Evolutionary conservation across 2,888 invertebrate species (phyloP).

Genomic region (Spicauda simplicius): DNA sequence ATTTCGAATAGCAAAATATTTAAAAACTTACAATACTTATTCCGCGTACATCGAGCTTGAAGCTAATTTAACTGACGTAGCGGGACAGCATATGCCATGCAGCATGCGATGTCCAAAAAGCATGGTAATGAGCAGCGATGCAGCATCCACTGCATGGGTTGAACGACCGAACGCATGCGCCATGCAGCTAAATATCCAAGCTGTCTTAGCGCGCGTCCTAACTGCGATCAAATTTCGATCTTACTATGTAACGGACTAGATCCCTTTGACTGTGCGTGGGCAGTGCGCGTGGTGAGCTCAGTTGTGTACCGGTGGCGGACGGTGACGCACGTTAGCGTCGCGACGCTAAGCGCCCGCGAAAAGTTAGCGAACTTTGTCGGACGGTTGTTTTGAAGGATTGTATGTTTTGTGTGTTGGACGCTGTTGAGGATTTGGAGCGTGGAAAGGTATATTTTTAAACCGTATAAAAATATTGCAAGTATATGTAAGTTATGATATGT

Average conservation of each 20-base stretch:
- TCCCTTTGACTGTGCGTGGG: slow-evolving; percentile 63
- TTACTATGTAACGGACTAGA: slow-evolving; percentile 77
- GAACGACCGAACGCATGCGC: slow-evolving; percentile 75
- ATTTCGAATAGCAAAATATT: not conserved
- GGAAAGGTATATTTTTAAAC: slow-evolving; percentile 14
- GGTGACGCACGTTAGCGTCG: slow-evolving; percentile 55
- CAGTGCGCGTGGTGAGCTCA: slow-evolving; percentile 51
- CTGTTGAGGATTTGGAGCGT: slow-evolving; percentile 12
- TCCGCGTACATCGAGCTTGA: too few species aligned
- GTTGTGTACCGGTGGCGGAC: slow-evolving; percentile 61
- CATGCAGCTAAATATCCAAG: slow-evolving; percentile 64
- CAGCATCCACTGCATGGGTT: slow-evolving; percentile 73
- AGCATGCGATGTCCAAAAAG: slow-evolving; percentile 43
- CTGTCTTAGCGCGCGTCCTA: slow-evolving; percentile 71
- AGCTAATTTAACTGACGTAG: slow-evolving; percentile 1
- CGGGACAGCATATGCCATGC: slow-evolving; percentile 18
- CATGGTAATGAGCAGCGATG: slow-evolving; percentile 58
- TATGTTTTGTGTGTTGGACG: slow-evolving; percentile 23
- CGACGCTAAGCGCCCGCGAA: slow-evolving; percentile 48
- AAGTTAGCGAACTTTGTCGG: slow-evolving; percentile 65
- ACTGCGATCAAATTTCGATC: slow-evolving; percentile 83
- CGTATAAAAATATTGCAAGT: too few species aligned
- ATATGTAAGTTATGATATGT: too few species aligned
- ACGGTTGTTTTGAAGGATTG: slow-evolving; percentile 15
- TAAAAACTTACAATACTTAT: not conserved